Conservation (phyloP, 2,113 vertebrate genomes). For the Genyomyrus donnyi region DNA sequence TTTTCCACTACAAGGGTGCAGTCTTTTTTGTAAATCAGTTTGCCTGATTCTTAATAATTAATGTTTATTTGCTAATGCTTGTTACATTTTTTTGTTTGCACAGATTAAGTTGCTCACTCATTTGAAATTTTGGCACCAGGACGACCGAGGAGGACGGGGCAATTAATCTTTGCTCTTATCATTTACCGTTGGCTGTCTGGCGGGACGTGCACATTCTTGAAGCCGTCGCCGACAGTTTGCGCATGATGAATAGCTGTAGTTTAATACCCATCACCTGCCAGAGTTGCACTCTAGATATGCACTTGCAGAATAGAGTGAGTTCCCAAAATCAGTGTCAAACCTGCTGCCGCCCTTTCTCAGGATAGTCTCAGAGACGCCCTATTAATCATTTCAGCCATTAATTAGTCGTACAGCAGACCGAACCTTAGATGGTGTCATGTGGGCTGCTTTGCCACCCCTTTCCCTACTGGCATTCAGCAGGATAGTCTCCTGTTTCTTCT, state of each 20-base stretch:
- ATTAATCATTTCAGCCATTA: not conserved
- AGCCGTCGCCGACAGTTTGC: not conserved
- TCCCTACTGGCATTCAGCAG: not conserved
- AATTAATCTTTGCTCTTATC: conserved; percentile 22
- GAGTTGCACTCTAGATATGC: not conserved
- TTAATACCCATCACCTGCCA: conserved; percentile 8
- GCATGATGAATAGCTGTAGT: conserved; percentile 16
- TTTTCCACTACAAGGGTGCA: not conserved
- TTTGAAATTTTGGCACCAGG: not conserved
- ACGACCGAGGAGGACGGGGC: not conserved
- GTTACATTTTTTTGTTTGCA: not conserved
- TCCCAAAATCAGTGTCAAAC: not conserved
- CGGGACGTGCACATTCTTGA: conserved; percentile 9
- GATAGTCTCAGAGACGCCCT: not conserved
- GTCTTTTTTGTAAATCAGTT: not conserved
- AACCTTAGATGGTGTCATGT: not conserved
- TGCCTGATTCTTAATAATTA: not conserved
- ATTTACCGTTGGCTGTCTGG: not conserved
- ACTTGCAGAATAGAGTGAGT: not conserved
- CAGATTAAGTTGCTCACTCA: not conserved
- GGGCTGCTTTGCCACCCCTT: not conserved
- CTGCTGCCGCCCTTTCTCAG: not conserved
- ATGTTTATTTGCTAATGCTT: not conserved
- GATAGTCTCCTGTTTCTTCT: not conserved
- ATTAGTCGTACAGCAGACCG: not conserved